Base-by-base conservation (phyloP, 2,888 invertebrate species). In the Drosophila nr. fundita region DNA sequence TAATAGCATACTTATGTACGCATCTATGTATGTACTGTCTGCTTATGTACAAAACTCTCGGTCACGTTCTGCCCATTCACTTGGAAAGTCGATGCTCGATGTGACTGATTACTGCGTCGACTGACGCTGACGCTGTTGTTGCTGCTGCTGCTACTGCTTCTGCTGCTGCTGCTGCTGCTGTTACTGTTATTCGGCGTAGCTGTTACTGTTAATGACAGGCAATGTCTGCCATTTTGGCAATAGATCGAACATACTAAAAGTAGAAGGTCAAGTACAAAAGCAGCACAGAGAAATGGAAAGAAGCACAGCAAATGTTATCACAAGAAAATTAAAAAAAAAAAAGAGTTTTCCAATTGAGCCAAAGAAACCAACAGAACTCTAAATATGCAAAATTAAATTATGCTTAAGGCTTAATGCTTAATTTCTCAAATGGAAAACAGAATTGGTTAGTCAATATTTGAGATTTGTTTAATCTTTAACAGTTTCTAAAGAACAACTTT, bases 41-140 rank as follows among this genome's bases (percentile, higher is more conserved):
- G 42, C 34, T 36, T 73, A 59, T 65, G 30, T 72, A 57, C 45
- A 60, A 63, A 80, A 74, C 80, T 78, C 76, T 80, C 79, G 75
- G 86, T 87, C 86, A 87, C 86, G 86, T 87, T 81, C 87, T 83
- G 89, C 87, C 89, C 89, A 87, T 87, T 87, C 86, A 89, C 83
- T 89, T 87, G 86, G 89, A 84, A 87, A 89, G 86, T 86, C 86
- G 87, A 89, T 85, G 82, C 86, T 85, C 88, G 86, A 87, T 85
- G 85, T 85, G 85, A 85, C 89, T 87, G 89, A 89, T 87, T 87
- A 89, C 87, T 84, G 85, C 87, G 80, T 59, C 73, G 72, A 66
- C 59, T 60, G 65, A 32, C 24, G 24, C 24, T 55, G 60, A 30
- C 60, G 30, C 27, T 69, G 76, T 59, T 69, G 62, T 53, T 78